phyloP scores from a whole-genome alignment of 2,113 vertebrate genomes.

The Oreocharis arfaki region DNA sequence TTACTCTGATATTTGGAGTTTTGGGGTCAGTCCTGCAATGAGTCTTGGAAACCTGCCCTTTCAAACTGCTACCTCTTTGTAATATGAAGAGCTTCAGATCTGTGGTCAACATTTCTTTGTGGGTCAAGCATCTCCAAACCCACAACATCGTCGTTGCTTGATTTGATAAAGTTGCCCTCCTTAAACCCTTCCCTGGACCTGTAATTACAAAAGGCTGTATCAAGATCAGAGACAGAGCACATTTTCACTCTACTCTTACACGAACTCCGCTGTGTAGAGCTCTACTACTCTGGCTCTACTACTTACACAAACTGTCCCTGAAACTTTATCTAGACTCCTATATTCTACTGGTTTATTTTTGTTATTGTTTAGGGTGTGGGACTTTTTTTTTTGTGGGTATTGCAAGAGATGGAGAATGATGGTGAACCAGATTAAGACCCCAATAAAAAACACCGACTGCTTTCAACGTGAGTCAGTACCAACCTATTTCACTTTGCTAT shows the following conservation, averaged over 20 bases:
- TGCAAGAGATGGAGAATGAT: neutral
- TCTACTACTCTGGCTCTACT: neutral
- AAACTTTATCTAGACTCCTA: neutral
- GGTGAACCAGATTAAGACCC: neutral
- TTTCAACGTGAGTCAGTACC: neutral
- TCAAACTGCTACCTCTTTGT: neutral
- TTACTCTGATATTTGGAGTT: neutral
- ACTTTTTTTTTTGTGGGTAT: neutral
- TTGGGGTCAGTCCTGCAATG: neutral
- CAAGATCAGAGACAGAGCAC: neutral
- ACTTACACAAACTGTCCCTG: neutral
- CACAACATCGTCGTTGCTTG: accelerated
- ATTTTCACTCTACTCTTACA: too few species aligned
- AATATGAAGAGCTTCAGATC: neutral
- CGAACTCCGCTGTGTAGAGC: too few species aligned
- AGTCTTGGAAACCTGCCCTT: neutral
- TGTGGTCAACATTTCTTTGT: neutral
- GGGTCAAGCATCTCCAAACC: neutral
- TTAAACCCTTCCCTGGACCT: neutral
- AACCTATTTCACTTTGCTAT: neutral
- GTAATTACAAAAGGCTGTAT: neutral
- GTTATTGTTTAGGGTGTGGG: neutral
- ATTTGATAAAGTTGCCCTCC: neutral
- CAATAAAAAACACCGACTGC: neutral
- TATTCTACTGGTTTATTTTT: neutral